Conservation (phyloP, 2,113 vertebrate genomes). For the Ammodytes marinus region DNA sequence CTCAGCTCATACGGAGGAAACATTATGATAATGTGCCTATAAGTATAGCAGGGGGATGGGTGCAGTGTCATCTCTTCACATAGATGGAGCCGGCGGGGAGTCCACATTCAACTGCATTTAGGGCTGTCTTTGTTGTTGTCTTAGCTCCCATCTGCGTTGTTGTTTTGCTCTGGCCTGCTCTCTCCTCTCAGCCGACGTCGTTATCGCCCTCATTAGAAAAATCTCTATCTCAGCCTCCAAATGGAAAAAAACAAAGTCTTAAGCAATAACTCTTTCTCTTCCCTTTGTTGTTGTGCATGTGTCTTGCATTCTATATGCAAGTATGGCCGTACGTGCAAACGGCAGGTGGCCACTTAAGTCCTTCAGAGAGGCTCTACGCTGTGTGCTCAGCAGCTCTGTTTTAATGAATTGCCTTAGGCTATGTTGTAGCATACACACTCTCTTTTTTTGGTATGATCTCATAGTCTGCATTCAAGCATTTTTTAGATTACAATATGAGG, state of each 20-base stretch:
- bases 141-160: slow-evolving; percentile 62
- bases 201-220: slow-evolving; percentile 68
- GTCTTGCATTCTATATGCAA: slow-evolving; percentile 10
- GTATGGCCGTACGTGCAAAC: slow-evolving; percentile 37
- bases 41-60: slow-evolving; percentile 74
- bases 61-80: slow-evolving; percentile 65
- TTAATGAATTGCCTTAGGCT: slow-evolving; percentile 18
- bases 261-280: slow-evolving; percentile 31
- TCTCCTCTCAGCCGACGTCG: slow-evolving; percentile 65
- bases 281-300: slow-evolving; percentile 30
- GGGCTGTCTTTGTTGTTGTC: slow-evolving; percentile 71
- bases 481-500: neutral
- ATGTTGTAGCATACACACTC: neutral
- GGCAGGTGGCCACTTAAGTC: slow-evolving; percentile 45
- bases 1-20: slow-evolving; percentile 59
- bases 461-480: neutral
- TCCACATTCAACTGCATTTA: slow-evolving; percentile 70
- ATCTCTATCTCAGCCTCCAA: slow-evolving; percentile 47
- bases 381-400: slow-evolving; percentile 9
- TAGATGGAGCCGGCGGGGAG: slow-evolving; percentile 71
- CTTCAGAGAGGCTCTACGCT: neutral
- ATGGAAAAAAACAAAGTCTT: slow-evolving; percentile 51
- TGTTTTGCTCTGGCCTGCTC: slow-evolving; percentile 62
- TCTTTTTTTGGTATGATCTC: slow-evolving; percentile 9
- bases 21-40: slow-evolving; percentile 77